Percentiles rank a stretch among this genome's conserved stretches.
Conservation (phyloP, 2,888 invertebrate species). For the Drosophila greeni region DNA sequence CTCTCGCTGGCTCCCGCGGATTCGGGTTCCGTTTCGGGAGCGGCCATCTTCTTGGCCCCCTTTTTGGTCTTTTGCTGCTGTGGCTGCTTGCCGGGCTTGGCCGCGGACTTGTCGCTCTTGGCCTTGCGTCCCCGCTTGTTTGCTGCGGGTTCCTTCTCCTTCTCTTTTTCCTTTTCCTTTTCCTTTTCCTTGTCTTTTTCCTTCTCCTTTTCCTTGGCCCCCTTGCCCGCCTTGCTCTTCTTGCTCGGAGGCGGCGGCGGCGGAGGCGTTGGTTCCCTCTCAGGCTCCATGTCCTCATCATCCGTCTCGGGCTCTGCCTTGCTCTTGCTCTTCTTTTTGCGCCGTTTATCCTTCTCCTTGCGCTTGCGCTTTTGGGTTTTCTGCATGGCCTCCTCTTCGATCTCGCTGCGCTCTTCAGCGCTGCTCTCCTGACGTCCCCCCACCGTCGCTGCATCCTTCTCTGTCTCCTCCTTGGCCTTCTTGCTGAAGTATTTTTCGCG, state of each 20-base stretch:
- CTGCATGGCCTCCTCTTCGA: slow-evolving; percentile 39
- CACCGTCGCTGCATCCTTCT: slow-evolving; percentile 16
- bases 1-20: slow-evolving; percentile 55
- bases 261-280: slow-evolving; percentile 47
- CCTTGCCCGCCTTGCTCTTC: slow-evolving; percentile 54
- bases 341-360: slow-evolving; percentile 78
- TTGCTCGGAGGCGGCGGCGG: slow-evolving; percentile 34
- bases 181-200: slow-evolving; percentile 49
- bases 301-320: slow-evolving; percentile 61
- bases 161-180: slow-evolving; percentile 50
- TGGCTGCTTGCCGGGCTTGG: slow-evolving; percentile 48
- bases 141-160: slow-evolving; percentile 38
- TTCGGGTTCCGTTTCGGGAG: slow-evolving; percentile 47
- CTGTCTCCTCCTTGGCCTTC: slow-evolving; percentile 69
- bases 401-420: slow-evolving; percentile 47
- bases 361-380: slow-evolving; percentile 75
- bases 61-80: slow-evolving; percentile 63
- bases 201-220: slow-evolving; percentile 42
- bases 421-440: slow-evolving; percentile 33
- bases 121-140: slow-evolving; percentile 56
- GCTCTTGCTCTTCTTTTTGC: slow-evolving; percentile 76
- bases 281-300: slow-evolving; percentile 57
- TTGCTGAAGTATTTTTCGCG: slow-evolving; percentile 79
- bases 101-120: slow-evolving; percentile 47
- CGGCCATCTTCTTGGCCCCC: slow-evolving; percentile 44